Conservation (phyloP, 2,888 invertebrate species). For the Agonopterix subpropinquella region DNA sequence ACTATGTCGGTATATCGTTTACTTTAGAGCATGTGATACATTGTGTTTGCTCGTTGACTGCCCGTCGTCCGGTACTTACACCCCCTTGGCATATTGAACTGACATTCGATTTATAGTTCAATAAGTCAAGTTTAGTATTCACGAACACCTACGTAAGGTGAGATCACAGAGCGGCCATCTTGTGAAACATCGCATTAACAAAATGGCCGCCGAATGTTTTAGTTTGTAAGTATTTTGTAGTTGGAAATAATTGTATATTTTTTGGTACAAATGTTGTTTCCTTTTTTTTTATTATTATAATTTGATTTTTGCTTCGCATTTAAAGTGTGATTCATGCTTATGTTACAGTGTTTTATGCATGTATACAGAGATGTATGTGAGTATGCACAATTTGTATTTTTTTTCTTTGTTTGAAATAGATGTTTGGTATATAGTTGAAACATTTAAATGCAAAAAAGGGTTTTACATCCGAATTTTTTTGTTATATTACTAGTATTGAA, state of each 20-base stretch:
- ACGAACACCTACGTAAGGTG: slow-evolving; percentile 39
- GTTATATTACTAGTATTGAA: slow-evolving; percentile 18
- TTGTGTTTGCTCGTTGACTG: slow-evolving; percentile 37
- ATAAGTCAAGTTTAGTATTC: slow-evolving; percentile 24
- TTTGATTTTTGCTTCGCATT: slow-evolving; percentile 66
- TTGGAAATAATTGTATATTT: slow-evolving; percentile 38
- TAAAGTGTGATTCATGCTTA: slow-evolving; percentile 69
- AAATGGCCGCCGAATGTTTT: slow-evolving; percentile 51
- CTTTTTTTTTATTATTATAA: slow-evolving; percentile 30
- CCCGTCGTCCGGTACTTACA: slow-evolving; percentile 21
- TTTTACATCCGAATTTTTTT: slow-evolving; percentile 40
- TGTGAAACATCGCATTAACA: slow-evolving; percentile 35
- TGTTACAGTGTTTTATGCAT: slow-evolving; percentile 69
- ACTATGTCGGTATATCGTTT: slow-evolving; percentile 15
- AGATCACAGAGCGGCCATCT: slow-evolving; percentile 53
- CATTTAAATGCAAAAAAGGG: slow-evolving; percentile 23
- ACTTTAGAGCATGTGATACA: slow-evolving; percentile 41
- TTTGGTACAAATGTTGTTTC: slow-evolving; percentile 64
- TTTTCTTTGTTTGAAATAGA: slow-evolving; percentile 35
- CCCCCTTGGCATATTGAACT: slow-evolving; percentile 19
- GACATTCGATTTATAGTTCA: slow-evolving; percentile 14
- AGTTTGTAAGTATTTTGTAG: slow-evolving; percentile 66
- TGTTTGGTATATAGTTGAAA: slow-evolving; percentile 46
- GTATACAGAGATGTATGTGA: slow-evolving; percentile 66
- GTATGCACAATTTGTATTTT: slow-evolving; percentile 71